These are phyloP conservation scores for Allacma fusca DNA, from an alignment of 2,888 invertebrate genomes.

Conservation along the genomic window DNA sequence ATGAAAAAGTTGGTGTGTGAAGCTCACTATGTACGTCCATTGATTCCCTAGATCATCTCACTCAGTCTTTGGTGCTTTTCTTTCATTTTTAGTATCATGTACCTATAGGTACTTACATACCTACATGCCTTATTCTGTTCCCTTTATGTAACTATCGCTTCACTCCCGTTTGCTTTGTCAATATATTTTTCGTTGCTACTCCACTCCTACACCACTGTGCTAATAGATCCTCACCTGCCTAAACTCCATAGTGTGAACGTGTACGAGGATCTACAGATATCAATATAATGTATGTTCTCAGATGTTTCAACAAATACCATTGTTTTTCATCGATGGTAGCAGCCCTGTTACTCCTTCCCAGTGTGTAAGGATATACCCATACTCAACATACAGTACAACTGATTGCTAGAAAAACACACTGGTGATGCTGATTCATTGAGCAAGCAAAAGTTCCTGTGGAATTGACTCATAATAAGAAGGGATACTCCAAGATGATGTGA, in stretches of 20 bases:
- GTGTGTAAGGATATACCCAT: too few species aligned
- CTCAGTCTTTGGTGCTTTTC: constrained; percentile 11
- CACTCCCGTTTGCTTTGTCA: not conserved
- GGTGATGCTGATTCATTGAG: not conserved
- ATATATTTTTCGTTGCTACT: constrained; percentile 6
- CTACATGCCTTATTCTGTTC: not conserved
- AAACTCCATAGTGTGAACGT: not conserved
- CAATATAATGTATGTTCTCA: too few species aligned
- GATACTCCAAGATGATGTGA: not conserved
- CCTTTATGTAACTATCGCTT: not conserved
- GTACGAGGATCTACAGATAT: too few species aligned
- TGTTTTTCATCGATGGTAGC: too few species aligned
- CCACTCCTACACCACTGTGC: not conserved
- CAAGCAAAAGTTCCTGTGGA: not conserved
- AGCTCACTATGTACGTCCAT: not conserved
- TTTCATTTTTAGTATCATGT: not conserved
- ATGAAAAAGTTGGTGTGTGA: not conserved
- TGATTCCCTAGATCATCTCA: not conserved
- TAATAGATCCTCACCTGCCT: not conserved
- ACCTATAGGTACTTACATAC: not conserved
- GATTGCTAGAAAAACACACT: not conserved
- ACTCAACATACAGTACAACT: too few species aligned
- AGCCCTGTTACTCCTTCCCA: too few species aligned
- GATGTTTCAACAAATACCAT: too few species aligned
- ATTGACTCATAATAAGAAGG: not conserved